Conservation (phyloP, 2,113 vertebrate species). For the Todiramphus saurophagus region DNA sequence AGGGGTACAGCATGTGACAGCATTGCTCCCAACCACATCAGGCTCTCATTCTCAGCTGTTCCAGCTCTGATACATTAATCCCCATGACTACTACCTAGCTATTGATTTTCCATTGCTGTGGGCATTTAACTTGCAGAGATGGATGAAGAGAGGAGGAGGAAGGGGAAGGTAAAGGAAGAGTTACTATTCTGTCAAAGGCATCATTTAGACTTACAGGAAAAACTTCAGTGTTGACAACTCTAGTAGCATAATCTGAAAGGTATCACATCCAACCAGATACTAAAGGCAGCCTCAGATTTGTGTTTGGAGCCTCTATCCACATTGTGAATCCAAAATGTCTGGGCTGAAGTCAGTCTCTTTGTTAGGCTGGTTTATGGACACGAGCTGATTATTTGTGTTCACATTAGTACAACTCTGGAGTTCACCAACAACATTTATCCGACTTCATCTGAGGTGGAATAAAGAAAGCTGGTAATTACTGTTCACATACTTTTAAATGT, state of each 20-base stretch:
- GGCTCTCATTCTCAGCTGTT: constrained; percentile 41
- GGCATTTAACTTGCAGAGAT: constrained; percentile 27
- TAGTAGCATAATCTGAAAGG: neutral
- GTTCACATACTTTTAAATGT: neutral
- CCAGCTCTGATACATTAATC: constrained; percentile 26
- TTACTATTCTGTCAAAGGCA: neutral
- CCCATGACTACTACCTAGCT: neutral
- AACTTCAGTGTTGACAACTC: neutral
- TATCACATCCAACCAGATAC: neutral
- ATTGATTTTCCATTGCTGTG: constrained; percentile 39
- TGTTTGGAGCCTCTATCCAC: neutral
- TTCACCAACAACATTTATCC: neutral
- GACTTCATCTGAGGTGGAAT: neutral
- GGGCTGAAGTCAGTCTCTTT: neutral
- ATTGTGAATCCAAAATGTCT: neutral
- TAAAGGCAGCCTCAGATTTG: neutral
- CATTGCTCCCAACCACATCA: constrained; percentile 7
- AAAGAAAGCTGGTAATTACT: neutral
- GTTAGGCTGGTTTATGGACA: constrained; percentile 11
- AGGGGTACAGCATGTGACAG: constrained; percentile 42
- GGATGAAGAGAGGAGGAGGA: neutral
- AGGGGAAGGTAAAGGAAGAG: neutral
- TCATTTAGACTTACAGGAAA: neutral
- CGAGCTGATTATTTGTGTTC: neutral
- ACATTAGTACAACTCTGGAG: neutral